Percentiles rank a stretch among this genome's conserved stretches.
These are phyloP conservation scores for Meganola albula DNA, from an alignment of 2,888 invertebrate species.

Conservation along the genomic window DNA sequence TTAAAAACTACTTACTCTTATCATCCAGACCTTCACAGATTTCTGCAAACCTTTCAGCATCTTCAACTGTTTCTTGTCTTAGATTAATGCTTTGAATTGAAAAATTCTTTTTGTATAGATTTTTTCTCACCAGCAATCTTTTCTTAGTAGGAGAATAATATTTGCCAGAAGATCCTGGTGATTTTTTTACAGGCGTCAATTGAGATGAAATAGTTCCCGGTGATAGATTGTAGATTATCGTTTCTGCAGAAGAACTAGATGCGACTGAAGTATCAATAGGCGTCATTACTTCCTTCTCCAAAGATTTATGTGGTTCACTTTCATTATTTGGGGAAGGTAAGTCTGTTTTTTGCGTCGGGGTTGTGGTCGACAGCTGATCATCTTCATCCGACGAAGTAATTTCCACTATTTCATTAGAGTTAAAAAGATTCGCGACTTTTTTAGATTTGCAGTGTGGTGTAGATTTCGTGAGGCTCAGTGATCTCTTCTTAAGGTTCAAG, in stretches of 20 bases:
- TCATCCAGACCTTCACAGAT: slow-evolving; percentile 47
- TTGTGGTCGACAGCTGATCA: background rate
- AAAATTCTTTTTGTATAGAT: slow-evolving; percentile 45
- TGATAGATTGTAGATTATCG: too few species aligned
- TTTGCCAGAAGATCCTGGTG: slow-evolving; percentile 32
- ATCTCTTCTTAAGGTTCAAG: background rate
- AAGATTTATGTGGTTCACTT: too few species aligned
- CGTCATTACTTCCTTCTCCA: too few species aligned
- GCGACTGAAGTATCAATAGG: too few species aligned
- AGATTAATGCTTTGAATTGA: slow-evolving; percentile 20
- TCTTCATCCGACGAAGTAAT: background rate
- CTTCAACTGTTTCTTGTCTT: slow-evolving; percentile 13
- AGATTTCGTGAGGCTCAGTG: background rate
- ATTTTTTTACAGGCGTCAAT: too few species aligned
- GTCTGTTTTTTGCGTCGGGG: background rate
- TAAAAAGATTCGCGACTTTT: background rate
- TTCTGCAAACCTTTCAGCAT: slow-evolving; percentile 12
- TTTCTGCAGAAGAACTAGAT: too few species aligned
- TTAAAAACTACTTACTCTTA: slow-evolving; percentile 46
- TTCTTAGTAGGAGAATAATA: slow-evolving; percentile 59
- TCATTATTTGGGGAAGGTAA: too few species aligned
- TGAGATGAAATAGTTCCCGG: too few species aligned
- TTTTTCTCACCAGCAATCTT: slow-evolving; percentile 32
- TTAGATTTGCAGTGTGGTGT: background rate
- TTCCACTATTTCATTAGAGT: background rate